Evolutionary conservation across 2,888 invertebrate species (phyloP).

Genomic region (Myopa tessellatipennis): DNA sequence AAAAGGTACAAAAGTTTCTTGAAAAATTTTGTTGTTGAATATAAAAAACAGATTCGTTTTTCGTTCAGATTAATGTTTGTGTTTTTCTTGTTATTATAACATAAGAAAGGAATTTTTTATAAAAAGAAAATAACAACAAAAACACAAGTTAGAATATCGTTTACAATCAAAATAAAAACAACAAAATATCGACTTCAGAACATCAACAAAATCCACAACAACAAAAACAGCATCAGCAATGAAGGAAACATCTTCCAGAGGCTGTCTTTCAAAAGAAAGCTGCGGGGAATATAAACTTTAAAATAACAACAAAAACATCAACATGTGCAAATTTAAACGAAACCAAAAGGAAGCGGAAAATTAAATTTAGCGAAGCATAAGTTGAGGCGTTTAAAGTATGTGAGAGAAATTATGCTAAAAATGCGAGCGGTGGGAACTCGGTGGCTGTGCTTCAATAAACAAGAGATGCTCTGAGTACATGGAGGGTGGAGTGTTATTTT

Average conservation of each 20-base stretch:
- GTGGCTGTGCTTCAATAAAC: not conserved
- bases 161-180: no score
- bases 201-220: not conserved
- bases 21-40: no score
- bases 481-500: not conserved
- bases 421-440: not conserved
- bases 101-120: no score
- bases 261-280: no score
- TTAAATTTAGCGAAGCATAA: slow-evolving; percentile 29
- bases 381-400: slow-evolving; percentile 22
- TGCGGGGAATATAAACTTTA: not conserved
- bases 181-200: not conserved
- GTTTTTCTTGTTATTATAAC: no score
- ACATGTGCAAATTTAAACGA: slow-evolving; percentile 32
- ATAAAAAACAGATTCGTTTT: no score
- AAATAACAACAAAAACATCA: not conserved
- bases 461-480: not conserved
- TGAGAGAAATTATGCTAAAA: no score
- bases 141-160: no score
- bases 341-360: slow-evolving; percentile 28
- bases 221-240: not conserved
- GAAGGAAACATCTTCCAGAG: not conserved
- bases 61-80: no score
- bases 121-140: no score
- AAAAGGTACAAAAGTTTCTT: not conserved